Evolutionary conservation across 2,797 vertebrate species (phyloP).

Genomic region (Diglossa cyanea): DNA sequence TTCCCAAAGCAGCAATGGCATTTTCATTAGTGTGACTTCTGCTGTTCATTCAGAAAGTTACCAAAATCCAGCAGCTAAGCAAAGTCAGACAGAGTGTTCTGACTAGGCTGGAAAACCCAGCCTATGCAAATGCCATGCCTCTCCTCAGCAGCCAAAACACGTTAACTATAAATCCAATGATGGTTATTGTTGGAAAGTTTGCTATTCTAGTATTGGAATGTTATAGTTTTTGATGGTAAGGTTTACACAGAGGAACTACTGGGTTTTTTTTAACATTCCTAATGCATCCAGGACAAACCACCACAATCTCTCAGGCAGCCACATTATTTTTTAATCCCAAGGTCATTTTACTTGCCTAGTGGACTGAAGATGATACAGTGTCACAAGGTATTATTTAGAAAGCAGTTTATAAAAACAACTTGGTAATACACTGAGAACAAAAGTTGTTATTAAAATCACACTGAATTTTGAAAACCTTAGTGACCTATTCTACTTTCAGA

Average conservation of each 20-base stretch:
- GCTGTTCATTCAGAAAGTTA: neutral
- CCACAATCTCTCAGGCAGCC: neutral
- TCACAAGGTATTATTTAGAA: neutral
- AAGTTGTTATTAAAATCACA: neutral
- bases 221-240: neutral
- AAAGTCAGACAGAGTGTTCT: neutral
- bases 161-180: fast-evolving
- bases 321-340: neutral
- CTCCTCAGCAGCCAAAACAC: neutral
- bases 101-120: neutral
- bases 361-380: neutral
- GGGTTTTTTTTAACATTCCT: neutral
- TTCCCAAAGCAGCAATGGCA: neutral
- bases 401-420: neutral
- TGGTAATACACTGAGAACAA: neutral
- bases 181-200: neutral
- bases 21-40: neutral
- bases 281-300: neutral
- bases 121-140: fast-evolving
- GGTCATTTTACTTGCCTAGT: neutral
- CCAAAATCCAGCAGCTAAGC: neutral
- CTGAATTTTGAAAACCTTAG: neutral
- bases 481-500: neutral
- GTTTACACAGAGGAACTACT: neutral
- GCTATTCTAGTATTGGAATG: neutral